phyloP scores from a whole-genome alignment of 2,797 vertebrate genomes.

The Pangasius macronema region DNA sequence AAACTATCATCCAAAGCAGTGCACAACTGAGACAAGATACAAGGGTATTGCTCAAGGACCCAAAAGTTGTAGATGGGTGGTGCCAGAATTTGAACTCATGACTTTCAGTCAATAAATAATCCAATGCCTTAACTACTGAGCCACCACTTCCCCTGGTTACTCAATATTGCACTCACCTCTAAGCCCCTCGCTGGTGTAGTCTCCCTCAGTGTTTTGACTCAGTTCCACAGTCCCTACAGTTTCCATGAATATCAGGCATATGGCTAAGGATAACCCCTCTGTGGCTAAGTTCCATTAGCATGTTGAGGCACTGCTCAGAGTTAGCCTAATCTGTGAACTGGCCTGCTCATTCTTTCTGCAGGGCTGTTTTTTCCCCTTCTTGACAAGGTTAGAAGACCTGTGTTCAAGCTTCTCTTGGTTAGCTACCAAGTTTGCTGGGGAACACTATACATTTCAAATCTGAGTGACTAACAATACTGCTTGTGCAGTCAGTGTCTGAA shows the following conservation, averaged over 20 bases:
- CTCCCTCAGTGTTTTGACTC: background rate
- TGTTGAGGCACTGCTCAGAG: background rate
- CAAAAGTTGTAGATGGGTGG: background rate
- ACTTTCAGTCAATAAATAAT: background rate
- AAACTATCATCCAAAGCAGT: background rate
- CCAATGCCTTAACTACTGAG: background rate
- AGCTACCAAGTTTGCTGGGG: background rate
- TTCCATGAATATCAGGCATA: background rate
- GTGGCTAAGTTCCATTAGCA: background rate
- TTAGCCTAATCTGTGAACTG: background rate
- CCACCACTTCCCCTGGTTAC: background rate
- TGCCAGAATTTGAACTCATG: background rate
- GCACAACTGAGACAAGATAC: background rate
- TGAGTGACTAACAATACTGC: background rate
- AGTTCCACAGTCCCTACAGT: background rate
- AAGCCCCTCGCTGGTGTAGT: background rate
- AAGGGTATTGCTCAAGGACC: background rate
- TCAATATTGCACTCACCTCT: background rate
- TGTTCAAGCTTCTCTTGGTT: background rate
- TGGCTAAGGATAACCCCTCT: background rate
- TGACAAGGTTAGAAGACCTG: background rate
- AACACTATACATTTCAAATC: background rate
- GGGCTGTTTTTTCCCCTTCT: background rate
- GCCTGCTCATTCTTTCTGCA: too few relatives aligned
- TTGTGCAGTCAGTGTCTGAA: background rate